Percentiles rank a stretch among this genome's conserved stretches.
These are phyloP conservation scores for Tricholauxania praeusta DNA, from an alignment of 2,888 invertebrate genomes.

Conservation along the genomic window DNA sequence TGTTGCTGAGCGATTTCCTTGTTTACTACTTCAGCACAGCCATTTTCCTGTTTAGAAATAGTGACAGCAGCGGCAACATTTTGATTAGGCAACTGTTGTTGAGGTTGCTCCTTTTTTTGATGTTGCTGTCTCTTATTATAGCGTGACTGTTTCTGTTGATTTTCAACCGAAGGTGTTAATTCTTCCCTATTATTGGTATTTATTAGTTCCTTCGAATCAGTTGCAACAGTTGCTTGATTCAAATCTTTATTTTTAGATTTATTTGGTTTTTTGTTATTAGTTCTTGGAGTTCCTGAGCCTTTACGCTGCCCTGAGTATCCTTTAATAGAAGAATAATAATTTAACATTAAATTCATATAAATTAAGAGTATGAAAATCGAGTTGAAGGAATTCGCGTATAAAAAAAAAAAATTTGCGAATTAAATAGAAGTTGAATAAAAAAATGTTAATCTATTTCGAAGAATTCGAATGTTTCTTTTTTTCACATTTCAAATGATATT, in stretches of 20 bases:
- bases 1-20: constrained; percentile 33
- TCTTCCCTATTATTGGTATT: constrained; percentile 12
- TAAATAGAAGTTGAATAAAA: too few species aligned
- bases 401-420: too few species aligned
- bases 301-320: constrained; percentile 28
- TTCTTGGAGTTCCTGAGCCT: constrained; percentile 12
- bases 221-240: neutral
- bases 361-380: too few species aligned
- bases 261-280: constrained; percentile 20
- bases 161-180: neutral
- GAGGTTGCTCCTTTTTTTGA: constrained; percentile 33
- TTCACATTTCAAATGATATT: too few species aligned
- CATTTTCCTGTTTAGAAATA: constrained; percentile 47
- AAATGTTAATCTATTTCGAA: too few species aligned
- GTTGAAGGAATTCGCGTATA: too few species aligned
- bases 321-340: constrained; percentile 15
- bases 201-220: neutral
- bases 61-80: constrained; percentile 39
- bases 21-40: constrained; percentile 40
- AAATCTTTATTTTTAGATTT: constrained; percentile 31
- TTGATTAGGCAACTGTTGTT: constrained; percentile 22
- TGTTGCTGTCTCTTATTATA: constrained; percentile 6
- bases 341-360: neutral
- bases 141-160: neutral
- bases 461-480: too few species aligned